Base-by-base conservation (phyloP, 2,797 vertebrate species). In the Muraenolepis orangiensis region DNA sequence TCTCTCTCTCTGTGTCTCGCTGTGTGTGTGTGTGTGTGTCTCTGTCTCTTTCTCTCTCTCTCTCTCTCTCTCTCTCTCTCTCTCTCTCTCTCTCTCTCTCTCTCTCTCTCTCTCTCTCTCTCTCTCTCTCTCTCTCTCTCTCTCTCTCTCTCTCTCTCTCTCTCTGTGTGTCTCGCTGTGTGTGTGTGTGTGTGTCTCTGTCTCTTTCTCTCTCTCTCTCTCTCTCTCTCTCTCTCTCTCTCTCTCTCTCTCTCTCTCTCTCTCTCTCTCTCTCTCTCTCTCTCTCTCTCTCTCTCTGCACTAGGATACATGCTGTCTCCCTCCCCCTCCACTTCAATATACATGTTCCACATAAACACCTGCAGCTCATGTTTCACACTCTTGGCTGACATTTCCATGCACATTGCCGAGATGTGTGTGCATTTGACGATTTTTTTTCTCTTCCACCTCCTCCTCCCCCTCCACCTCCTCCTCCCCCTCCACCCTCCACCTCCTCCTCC, bases 301-400 rank as follows among this genome's bases (percentile, higher is more conserved):
- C 40, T 40, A 42, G 40, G 16, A 46, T 46, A 46, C 77, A 81
- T 66, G 72, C 75, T 82, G 81, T 90, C 85, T 88, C 90, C 11
- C 57, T 0, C 51, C n/a, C 51, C 10, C 51, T 23, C 57, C 8
- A 0, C 57, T 84, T 78, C 84, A 84, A 86, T 83, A 82, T 85
- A 83, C 82, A 89, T 82, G 85, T 85, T 87, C 72, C 79, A 73
- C 76, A 72, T 80, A 13, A 61, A 73, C 70, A 66, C 71, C 61
- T 76, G 77, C 69, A 76, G 68, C 71, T 79, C 3, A 76, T 78
- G 78, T 68, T 84, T 84, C 40, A 72, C 78, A 75, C 76, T 73
- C 81, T 86, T 86, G 87, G 87, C 82, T 89, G 91, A 89, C 90
- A 92, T 94, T 91, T 92, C 68, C 80, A 77, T 57, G 70, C 31